Conservation (phyloP, 2,888 invertebrate genomes). For the Brachypalpus laphriformis region DNA sequence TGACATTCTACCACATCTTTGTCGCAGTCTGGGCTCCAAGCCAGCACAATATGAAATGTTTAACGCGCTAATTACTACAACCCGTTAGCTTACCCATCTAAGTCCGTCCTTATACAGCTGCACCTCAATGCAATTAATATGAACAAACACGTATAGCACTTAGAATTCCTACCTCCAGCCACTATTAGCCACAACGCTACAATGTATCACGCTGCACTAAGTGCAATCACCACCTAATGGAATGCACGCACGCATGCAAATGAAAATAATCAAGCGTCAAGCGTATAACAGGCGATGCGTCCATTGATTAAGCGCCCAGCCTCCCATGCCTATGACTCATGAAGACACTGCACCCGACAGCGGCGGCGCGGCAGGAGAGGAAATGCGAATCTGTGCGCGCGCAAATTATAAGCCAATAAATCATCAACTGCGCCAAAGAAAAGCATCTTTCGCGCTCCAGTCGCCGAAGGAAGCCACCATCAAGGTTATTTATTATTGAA, state of each 20-base stretch:
- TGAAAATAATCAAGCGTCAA: constrained; percentile 60
- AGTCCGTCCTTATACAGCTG: neutral
- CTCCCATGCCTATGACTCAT: constrained; percentile 24
- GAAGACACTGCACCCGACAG: neutral
- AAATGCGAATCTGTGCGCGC: constrained; percentile 76
- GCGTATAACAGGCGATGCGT: constrained; percentile 65
- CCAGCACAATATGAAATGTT: too few species aligned
- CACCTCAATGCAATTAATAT: constrained; percentile 25
- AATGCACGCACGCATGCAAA: constrained; percentile 67
- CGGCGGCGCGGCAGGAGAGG: neutral
- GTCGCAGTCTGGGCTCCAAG: neutral
- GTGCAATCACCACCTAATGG: constrained; percentile 64
- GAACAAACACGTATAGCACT: constrained; percentile 28
- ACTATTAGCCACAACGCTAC: constrained; percentile 9
- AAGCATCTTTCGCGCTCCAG: constrained; percentile 37
- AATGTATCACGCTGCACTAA: constrained; percentile 40
- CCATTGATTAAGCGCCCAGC: constrained; percentile 61
- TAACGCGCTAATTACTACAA: constrained; percentile 28
- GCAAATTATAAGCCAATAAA: constrained; percentile 83
- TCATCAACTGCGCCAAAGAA: constrained; percentile 75
- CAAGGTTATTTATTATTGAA: constrained; percentile 77
- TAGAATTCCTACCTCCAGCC: constrained; percentile 10
- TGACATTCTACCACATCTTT: neutral
- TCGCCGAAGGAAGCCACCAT: constrained; percentile 40
- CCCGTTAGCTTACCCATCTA: neutral